phyloP scores from a whole-genome alignment of 2,888 invertebrate genomes.

The Volucella zonaria region DNA sequence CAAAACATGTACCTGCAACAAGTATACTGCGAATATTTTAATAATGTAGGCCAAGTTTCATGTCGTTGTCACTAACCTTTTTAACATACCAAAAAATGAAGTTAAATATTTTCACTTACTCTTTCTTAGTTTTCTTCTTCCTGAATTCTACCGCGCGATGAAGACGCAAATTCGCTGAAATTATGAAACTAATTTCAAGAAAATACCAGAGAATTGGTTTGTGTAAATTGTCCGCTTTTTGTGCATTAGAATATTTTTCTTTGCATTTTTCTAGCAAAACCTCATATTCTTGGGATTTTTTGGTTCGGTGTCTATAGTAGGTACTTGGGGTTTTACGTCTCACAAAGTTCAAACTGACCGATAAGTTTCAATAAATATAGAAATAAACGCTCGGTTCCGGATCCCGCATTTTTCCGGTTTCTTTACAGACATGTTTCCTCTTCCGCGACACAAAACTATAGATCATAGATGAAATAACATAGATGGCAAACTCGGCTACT shows the following conservation, averaged over 20 bases:
- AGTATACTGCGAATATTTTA: conserved; percentile 54
- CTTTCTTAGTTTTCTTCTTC: conserved; percentile 13
- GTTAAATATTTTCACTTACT: conserved; percentile 7
- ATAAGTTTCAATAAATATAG: too few species aligned
- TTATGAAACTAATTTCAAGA: conserved; percentile 14
- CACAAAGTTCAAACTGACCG: too few species aligned
- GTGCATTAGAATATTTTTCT: conserved; percentile 3
- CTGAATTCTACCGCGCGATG: background rate
- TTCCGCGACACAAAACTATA: too few species aligned
- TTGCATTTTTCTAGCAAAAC: too few species aligned
- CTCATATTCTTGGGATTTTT: too few species aligned
- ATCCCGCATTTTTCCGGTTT: too few species aligned
- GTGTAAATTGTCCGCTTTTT: conserved; percentile 8
- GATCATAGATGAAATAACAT: too few species aligned
- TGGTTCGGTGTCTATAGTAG: too few species aligned
- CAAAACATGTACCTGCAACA: conserved; percentile 45
- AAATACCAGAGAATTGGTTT: conserved; percentile 16
- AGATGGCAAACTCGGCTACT: too few species aligned
- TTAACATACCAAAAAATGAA: background rate
- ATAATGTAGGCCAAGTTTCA: conserved; percentile 50
- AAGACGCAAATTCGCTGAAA: background rate
- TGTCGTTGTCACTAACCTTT: conserved; percentile 15
- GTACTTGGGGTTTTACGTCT: too few species aligned
- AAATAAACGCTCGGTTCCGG: too few species aligned
- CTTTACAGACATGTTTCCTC: too few species aligned